Base-by-base conservation (phyloP, 2,888 invertebrate species). In the Tineola bisselliella region DNA sequence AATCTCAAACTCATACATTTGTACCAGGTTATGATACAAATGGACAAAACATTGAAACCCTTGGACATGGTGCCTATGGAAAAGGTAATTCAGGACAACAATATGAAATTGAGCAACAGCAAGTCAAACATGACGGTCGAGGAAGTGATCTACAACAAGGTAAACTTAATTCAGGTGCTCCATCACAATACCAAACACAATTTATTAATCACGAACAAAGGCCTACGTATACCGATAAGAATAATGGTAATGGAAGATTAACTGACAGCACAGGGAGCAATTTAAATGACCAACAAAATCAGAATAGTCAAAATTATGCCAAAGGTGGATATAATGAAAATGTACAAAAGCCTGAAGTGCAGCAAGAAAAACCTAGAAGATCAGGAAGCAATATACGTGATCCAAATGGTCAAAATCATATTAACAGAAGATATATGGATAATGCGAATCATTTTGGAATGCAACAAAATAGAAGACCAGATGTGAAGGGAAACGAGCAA, bases 41-140 rank as follows among this genome's bases (percentile, higher is more conserved):
- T 2, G 10, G 3, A 17, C 15, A 48, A 48, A 48, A 48, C 48
- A 48, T 15, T 48, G 38, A 38, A 38, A 12, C 38, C 38, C 3
- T 38, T 48, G 13, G 15, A 48, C 48, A 48, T 4, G 8, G 61
- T 56, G 62, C 38, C 10, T 60, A 52, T 33, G 63, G 63, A n/a
- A 61, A 62, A 31, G 61, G 57, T 43, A 61, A 63, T 13, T 4
- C 43, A 43, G 43, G 12, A 43, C 43, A 43, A 43, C 62, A 59
- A 38, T 48, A 48, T n/a, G 17, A 31, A n/a, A 38, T 15, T n/a
- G 59, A 59, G 1, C 59, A 59, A 13, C 33, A 38, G 11, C 38
- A 59, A 38, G 13, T 59, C 15, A 31, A 31, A 10, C 4, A 33
- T 38, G 38, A 17, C n/a, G 59, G 38, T 6, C 15, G n/a, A 3